Conservation (phyloP, 2,113 vertebrate genomes). For the Poeciliopsis retropinna region DNA sequence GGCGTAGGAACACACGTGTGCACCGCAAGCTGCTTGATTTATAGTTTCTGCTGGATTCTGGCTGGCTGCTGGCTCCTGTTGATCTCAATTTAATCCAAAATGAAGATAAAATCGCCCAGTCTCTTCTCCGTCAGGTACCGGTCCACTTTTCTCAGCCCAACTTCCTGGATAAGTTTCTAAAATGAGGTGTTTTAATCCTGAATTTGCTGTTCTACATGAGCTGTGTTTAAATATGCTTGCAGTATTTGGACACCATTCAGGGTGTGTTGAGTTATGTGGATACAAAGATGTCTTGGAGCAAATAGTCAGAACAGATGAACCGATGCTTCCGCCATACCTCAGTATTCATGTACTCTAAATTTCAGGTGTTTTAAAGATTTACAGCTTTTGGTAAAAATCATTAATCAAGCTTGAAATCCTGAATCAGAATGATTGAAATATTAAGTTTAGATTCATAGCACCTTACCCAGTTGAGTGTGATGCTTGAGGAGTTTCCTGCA, state of each 20-base stretch:
- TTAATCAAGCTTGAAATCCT: not conserved
- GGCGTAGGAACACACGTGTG: conserved; percentile 6
- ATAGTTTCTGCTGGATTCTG: not conserved
- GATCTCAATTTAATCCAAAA: not conserved
- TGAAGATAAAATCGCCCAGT: not conserved
- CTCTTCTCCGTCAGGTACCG: not conserved
- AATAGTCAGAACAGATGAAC: not conserved
- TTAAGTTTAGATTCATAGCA: too few species aligned
- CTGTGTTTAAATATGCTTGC: not conserved
- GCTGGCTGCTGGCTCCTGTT: not conserved
- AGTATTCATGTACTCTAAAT: too few species aligned
- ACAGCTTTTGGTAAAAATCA: not conserved
- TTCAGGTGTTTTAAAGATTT: not conserved
- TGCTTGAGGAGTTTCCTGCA: too few species aligned
- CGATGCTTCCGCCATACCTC: too few species aligned
- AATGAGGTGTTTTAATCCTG: not conserved
- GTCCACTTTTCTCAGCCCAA: not conserved
- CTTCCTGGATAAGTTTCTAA: not conserved
- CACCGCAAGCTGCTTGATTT: conserved; percentile 17
- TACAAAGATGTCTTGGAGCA: not conserved
- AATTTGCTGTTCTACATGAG: not conserved
- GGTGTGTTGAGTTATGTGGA: too few species aligned
- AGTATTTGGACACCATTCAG: too few species aligned
- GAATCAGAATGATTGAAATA: not conserved
- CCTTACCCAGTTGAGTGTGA: too few species aligned